phyloP scores from a whole-genome alignment of 2,797 vertebrate genomes.

The Ctenochaetus hawaiiensis region DNA sequence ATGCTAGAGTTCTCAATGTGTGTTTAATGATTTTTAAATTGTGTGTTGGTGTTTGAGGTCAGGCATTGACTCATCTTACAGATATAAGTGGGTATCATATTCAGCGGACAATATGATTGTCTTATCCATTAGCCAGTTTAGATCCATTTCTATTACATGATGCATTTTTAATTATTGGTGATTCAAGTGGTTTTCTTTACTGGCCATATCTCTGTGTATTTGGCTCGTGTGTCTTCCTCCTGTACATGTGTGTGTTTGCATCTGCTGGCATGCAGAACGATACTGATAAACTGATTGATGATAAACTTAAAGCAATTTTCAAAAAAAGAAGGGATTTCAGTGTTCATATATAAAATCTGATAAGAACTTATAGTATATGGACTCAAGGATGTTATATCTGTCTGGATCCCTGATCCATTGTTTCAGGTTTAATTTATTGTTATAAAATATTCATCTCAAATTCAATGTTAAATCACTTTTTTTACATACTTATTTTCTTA shows the following conservation, averaged over 20 bases:
- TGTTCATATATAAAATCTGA: conserved; percentile 7
- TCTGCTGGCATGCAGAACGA: conserved; percentile 2
- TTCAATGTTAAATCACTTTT: neutral
- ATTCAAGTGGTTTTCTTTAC: conserved; percentile 32
- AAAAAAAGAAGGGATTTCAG: neutral
- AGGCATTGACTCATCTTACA: conserved; percentile 20
- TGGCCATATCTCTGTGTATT: conserved; percentile 1
- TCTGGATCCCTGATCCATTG: neutral
- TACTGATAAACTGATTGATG: neutral
- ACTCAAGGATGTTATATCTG: conserved; percentile 6
- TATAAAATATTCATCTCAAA: neutral
- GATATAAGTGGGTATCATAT: conserved; percentile 36
- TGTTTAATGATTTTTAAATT: conserved; percentile 16
- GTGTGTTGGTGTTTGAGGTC: conserved; percentile 7
- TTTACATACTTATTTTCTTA: neutral
- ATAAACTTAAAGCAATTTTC: neutral
- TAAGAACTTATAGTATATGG: neutral
- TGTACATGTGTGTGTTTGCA: neutral
- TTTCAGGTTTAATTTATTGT: neutral
- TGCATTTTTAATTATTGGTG: conserved; percentile 24
- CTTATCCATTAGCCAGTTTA: conserved; percentile 31
- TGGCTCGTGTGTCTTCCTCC: conserved; percentile 18
- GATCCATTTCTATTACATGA: conserved; percentile 29
- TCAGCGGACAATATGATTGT: conserved; percentile 23
- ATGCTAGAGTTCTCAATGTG: neutral